phyloP scores from a whole-genome alignment of 2,113 vertebrate species.

The Aphelocoma coerulescens region DNA sequence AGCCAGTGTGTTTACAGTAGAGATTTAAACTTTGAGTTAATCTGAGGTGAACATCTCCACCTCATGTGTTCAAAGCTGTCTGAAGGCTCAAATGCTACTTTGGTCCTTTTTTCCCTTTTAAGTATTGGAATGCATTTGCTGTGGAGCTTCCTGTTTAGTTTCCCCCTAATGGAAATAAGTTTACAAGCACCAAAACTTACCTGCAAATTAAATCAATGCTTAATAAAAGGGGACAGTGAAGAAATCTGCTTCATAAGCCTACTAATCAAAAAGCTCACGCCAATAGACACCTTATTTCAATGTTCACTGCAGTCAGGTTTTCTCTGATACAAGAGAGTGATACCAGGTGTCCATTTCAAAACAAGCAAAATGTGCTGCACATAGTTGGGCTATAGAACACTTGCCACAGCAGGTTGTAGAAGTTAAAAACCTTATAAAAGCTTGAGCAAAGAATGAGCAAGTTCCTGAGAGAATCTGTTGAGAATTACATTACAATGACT shows the following conservation, averaged over 20 bases:
- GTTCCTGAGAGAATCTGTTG: background rate
- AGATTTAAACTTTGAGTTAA: background rate
- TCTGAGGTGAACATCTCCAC: background rate
- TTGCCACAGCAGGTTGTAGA: background rate
- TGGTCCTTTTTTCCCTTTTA: background rate
- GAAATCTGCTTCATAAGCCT: background rate
- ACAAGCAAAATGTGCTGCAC: background rate
- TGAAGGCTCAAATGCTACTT: background rate
- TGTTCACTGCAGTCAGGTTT: background rate
- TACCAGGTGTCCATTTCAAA: background rate
- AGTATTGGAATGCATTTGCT: background rate
- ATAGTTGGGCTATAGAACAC: background rate
- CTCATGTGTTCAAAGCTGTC: background rate
- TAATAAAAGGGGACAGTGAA: background rate
- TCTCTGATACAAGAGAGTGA: background rate
- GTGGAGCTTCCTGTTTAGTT: background rate
- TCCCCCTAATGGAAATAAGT: background rate
- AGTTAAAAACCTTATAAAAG: background rate
- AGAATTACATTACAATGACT: background rate
- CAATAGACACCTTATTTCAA: background rate
- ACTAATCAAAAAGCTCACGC: background rate
- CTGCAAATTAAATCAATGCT: background rate
- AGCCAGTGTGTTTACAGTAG: background rate
- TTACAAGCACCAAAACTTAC: background rate
- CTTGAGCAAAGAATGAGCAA: background rate